These are phyloP conservation scores for Adoxophyes honmai DNA, from an alignment of 1,140 invertebrate genomes.

Conservation along the genomic window DNA sequence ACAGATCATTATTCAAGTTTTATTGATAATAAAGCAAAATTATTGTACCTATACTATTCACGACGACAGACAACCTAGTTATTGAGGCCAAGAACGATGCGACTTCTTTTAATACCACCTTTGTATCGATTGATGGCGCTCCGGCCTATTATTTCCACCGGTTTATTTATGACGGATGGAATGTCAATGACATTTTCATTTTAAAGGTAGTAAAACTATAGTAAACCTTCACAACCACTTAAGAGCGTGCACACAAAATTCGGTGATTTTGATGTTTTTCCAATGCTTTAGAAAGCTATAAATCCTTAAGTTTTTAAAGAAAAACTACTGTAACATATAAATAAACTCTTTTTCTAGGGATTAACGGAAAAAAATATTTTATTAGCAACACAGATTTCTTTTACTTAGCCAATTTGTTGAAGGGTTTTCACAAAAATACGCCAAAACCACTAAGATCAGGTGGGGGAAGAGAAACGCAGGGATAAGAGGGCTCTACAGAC, in stretches of 20 bases:
- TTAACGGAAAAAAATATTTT: no score
- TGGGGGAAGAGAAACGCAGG: no score
- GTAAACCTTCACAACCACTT: not conserved
- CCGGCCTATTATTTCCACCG: not conserved
- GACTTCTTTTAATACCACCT: conserved; percentile 5
- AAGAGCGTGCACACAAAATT: no score
- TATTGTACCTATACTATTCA: not conserved
- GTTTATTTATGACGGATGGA: not conserved
- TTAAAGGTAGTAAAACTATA: not conserved
- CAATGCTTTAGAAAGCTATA: no score
- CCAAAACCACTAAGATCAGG: no score
- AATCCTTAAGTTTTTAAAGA: no score
- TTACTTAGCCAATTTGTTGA: no score
- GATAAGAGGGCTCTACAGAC: no score
- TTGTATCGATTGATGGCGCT: not conserved
- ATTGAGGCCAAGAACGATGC: conserved; percentile 6
- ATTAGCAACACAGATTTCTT: no score
- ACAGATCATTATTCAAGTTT: not conserved
- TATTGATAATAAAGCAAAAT: conserved; percentile 5
- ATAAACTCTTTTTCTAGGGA: no score
- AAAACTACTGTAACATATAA: no score
- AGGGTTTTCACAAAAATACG: no score
- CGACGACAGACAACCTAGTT: not conserved
- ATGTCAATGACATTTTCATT: not conserved
- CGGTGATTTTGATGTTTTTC: not conserved